phyloP scores from a whole-genome alignment of 2,113 vertebrate species.

The Sigmodon hispidus region DNA sequence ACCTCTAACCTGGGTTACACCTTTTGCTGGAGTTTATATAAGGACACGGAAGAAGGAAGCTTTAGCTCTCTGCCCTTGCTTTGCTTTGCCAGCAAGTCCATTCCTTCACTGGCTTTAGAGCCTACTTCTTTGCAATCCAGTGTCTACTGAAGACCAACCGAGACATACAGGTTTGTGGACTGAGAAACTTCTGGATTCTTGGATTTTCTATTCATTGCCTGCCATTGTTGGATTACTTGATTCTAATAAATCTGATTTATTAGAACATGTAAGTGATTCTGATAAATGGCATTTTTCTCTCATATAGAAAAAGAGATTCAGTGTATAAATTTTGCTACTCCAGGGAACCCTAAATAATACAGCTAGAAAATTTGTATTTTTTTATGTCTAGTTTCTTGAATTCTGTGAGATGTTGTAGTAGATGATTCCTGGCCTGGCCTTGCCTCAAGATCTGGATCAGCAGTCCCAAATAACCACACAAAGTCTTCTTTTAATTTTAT shows the following conservation, averaged over 20 bases:
- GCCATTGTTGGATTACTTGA: neutral
- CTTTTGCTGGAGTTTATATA: neutral
- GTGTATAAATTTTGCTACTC: neutral
- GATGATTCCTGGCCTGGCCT: too few relatives aligned
- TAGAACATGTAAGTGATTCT: neutral
- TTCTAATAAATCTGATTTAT: too few relatives aligned
- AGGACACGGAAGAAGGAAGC: neutral
- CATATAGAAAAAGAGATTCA: neutral
- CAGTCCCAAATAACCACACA: too few relatives aligned
- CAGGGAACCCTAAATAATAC: neutral
- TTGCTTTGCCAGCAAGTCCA: neutral
- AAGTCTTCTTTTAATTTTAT: too few relatives aligned
- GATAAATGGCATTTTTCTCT: neutral
- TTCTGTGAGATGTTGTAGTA: too few relatives aligned
- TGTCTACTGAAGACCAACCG: neutral
- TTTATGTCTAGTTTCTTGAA: neutral
- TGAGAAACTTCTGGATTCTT: neutral
- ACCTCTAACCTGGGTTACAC: neutral
- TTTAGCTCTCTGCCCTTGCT: neutral
- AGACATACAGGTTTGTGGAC: neutral
- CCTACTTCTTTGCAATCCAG: neutral
- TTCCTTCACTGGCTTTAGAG: neutral
- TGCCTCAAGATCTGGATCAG: too few relatives aligned
- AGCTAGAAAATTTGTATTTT: neutral
- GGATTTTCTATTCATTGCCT: neutral